phyloP scores from a whole-genome alignment of 2,797 vertebrate genomes.

The Semotilus atromaculatus region DNA sequence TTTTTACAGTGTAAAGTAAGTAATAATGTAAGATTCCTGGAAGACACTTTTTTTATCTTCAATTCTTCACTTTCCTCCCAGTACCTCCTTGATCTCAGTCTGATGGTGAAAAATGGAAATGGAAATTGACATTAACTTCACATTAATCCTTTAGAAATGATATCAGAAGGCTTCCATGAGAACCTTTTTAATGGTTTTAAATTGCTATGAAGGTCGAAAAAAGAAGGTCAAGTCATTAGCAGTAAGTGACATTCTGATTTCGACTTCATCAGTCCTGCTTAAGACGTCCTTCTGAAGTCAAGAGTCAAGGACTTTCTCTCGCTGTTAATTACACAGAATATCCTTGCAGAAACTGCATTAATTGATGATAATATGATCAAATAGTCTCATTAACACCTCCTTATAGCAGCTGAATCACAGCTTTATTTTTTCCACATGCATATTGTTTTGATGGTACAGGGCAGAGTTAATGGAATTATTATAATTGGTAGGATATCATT shows the following conservation, averaged over 20 bases:
- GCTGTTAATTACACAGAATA: background rate
- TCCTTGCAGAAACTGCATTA: background rate
- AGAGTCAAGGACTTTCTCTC: background rate
- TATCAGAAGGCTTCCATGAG: background rate
- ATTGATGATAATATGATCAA: background rate
- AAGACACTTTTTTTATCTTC: background rate
- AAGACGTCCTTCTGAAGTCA: background rate
- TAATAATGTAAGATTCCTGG: background rate
- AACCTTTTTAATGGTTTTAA: background rate
- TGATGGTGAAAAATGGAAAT: background rate
- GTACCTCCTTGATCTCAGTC: background rate
- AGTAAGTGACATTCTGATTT: conserved; percentile 3
- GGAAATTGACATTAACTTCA: background rate
- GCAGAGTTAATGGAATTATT: background rate
- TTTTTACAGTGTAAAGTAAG: too few species aligned
- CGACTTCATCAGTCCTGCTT: background rate
- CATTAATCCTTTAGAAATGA: background rate
- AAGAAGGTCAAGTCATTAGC: conserved; percentile 19
- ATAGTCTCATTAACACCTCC: background rate
- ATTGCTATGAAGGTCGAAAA: background rate
- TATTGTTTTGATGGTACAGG: background rate
- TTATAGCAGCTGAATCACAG: background rate
- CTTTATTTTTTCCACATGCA: background rate
- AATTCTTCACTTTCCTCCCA: background rate
- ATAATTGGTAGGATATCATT: background rate